Evolutionary conservation across 2,797 vertebrate species (phyloP), one percentile per base, ranked within the genome.

Genomic region (Cygnus olor): DNA sequence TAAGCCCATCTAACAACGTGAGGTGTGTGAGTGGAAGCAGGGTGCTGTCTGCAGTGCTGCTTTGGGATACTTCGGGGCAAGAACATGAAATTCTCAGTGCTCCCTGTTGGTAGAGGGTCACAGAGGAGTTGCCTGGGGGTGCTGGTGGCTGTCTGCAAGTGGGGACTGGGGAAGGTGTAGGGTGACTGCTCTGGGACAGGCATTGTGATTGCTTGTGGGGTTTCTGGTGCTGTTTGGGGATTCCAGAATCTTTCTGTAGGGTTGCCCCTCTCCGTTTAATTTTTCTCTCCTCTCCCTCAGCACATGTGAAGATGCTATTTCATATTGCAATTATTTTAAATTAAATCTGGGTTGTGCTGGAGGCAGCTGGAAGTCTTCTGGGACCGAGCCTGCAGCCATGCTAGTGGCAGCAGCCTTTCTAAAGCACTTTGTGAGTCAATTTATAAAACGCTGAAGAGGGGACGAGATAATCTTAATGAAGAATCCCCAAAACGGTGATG

Each of bases 181-280:
- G 87, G 45, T 10, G 17, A 10, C 14, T 90, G 72, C 47, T 49
- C 49, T 85, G 89, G 38, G 54, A n/a, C 3, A 0, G 45, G 36
- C 2, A 0, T 60, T 63, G 36, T 73, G 38, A 61, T 88, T 80
- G 68, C 71, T 85, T 53, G 14, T 71, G 72, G 74, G 64, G 49
- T 74, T 82, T 77, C 77, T 96, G 70, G 15, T 94, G 79, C 84
- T 72, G 95, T 92, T 94, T 85, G 47, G 96, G 96, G 95, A 96
- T 96, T 97, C 94, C 89, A 65, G 82, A 93, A 70, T 70, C 72
- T 79, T 92, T 72, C 95, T 85, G 69, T 49, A 88, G 79, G 90
- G 86, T 76, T 95, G 96, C 97, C 95, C 96, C 94, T 95, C 83
- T 92, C 76, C 95, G 94, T 97, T 96, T 96, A 95, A 96, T 97